Percentiles rank a stretch among this genome's conserved stretches.
Conservation (phyloP, 2,888 invertebrate species). For the Vanessa cardui region DNA sequence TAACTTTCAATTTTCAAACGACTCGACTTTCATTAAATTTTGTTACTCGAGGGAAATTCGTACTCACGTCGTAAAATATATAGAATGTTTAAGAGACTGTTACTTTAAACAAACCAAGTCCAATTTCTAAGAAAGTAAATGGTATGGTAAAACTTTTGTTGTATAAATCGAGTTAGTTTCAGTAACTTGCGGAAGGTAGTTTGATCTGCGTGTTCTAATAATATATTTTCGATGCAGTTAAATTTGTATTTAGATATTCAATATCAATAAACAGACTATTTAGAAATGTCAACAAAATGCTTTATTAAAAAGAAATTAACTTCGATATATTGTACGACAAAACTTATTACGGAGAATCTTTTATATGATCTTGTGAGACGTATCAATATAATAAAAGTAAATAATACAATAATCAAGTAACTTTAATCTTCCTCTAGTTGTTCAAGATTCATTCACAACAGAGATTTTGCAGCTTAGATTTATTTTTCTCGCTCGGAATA, state of each 20-base stretch:
- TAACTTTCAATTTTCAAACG: constrained; percentile 22
- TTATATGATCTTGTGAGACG: background rate
- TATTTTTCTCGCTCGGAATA: constrained; percentile 31
- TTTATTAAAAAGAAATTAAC: no score
- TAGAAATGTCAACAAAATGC: no score
- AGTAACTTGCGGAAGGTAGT: background rate
- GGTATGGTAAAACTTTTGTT: constrained; percentile 5
- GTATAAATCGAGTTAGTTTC: background rate
- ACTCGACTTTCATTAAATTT: constrained; percentile 26
- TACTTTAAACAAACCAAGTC: constrained; percentile 6
- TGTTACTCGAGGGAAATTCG: constrained; percentile 26
- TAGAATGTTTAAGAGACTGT: constrained; percentile 7
- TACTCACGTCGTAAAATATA: constrained; percentile 21
- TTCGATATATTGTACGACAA: background rate
- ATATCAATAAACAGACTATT: no score
- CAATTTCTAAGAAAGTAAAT: constrained; percentile 9
- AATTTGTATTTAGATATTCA: no score
- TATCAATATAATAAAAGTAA: constrained; percentile 24
- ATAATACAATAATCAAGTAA: constrained; percentile 2
- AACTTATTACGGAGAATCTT: background rate
- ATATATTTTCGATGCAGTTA: background rate
- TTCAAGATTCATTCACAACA: constrained; percentile 25
- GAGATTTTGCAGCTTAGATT: constrained; percentile 32
- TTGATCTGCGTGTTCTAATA: background rate
- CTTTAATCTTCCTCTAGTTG: constrained; percentile 18